phyloP scores from a whole-genome alignment of 2,113 vertebrate genomes.

The Panurus biarmicus region DNA sequence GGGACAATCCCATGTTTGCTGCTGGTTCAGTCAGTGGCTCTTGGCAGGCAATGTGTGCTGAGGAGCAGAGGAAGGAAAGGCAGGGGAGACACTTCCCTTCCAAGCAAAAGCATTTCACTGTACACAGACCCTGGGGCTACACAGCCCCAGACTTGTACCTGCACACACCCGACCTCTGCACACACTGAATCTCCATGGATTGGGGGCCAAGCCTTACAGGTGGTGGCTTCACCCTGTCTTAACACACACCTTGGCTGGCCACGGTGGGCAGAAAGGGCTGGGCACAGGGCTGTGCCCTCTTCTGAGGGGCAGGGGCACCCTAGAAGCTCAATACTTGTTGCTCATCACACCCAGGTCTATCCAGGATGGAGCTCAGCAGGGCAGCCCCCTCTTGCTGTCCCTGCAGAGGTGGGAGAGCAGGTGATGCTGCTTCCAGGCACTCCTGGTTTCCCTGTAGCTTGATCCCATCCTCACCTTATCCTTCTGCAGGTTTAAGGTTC shows the following conservation, averaged over 20 bases:
- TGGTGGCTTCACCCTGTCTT: background rate
- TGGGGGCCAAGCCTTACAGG: background rate
- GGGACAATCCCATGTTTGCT: background rate
- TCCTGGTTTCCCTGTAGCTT: background rate
- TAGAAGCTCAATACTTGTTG: background rate
- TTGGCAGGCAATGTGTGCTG: fast-evolving
- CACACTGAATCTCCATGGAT: fast-evolving
- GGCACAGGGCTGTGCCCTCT: background rate
- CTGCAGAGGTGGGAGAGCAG: background rate
- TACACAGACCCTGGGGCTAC: background rate
- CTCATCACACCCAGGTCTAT: background rate
- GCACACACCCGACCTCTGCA: background rate
- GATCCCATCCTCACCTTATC: background rate
- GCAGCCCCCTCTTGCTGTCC: background rate
- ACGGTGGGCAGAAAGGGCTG: background rate
- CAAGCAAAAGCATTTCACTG: background rate
- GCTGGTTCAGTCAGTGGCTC: background rate
- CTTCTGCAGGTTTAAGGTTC: background rate
- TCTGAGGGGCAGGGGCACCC: background rate
- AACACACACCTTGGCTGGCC: background rate
- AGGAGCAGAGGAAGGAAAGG: background rate
- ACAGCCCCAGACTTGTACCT: background rate
- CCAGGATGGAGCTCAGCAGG: background rate
- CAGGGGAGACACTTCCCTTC: background rate
- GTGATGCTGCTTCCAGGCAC: background rate